A percentile compares a stretch with the other conserved stretches of the same genome.
phyloP scores from a whole-genome alignment of 1,140 invertebrate species.

The Drosophila bipectinata region DNA sequence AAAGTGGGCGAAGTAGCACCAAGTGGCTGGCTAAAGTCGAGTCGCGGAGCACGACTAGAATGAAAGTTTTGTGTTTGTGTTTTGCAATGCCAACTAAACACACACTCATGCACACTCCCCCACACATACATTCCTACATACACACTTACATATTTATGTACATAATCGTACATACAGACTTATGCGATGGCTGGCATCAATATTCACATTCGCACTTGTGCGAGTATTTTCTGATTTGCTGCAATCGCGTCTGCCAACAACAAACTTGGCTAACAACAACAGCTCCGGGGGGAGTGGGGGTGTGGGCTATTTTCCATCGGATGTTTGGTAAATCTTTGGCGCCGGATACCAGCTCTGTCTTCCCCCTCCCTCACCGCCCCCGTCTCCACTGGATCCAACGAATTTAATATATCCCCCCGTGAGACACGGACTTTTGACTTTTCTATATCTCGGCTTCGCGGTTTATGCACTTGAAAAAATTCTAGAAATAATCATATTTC shows the following conservation, averaged over 20 bases:
- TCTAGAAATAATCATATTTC: too few relatives aligned
- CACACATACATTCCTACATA: not conserved
- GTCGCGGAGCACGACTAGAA: constrained; percentile 51
- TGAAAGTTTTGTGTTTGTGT: constrained; percentile 41
- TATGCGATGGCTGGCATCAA: constrained; percentile 57
- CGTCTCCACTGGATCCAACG: not conserved
- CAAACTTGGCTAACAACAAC: constrained; percentile 52
- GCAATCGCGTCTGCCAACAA: constrained; percentile 73
- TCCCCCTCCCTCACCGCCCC: constrained; percentile 1
- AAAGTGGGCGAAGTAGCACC: constrained; percentile 71
- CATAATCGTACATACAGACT: constrained; percentile 24
- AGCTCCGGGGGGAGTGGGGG: not conserved
- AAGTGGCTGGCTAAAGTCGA: constrained; percentile 68
- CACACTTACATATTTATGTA: constrained; percentile 10
- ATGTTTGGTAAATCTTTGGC: constrained; percentile 79
- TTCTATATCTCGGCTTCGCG: not conserved
- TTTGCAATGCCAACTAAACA: constrained; percentile 45
- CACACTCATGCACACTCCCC: not conserved
- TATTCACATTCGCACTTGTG: constrained; percentile 82
- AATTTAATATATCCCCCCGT: not conserved
- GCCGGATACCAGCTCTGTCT: constrained; percentile 69
- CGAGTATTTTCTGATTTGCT: constrained; percentile 81
- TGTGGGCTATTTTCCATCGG: constrained; percentile 58
- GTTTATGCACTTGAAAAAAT: constrained; percentile 6
- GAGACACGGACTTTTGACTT: constrained; percentile 6